phyloP scores from a whole-genome alignment of 2,797 vertebrate species.

The Chaetodon trifasciatus region DNA sequence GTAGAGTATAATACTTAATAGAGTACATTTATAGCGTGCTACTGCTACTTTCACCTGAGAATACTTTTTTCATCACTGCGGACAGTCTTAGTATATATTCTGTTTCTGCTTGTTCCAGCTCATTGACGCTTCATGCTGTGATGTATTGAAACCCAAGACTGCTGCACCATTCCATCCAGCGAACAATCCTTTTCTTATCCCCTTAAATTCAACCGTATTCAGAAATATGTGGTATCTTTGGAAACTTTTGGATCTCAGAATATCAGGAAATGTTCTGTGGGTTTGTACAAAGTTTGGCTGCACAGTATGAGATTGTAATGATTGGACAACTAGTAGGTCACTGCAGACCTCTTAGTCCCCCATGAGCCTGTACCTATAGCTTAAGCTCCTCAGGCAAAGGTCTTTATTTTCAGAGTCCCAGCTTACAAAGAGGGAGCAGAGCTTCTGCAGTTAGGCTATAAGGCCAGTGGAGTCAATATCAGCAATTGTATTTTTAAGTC shows the following conservation, averaged over 20 bases:
- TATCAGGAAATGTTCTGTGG: neutral
- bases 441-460: no score
- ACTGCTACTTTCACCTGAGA: neutral
- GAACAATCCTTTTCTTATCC: neutral
- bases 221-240: neutral
- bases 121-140: neutral
- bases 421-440: neutral
- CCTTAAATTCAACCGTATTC: neutral
- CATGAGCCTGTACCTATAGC: neutral
- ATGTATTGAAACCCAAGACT: neutral
- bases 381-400: neutral
- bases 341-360: neutral
- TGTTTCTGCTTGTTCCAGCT: neutral
- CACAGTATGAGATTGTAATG: no score
- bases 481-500: neutral
- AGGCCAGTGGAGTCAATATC: no score
- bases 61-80: neutral
- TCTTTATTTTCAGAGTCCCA: neutral
- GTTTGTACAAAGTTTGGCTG: neutral
- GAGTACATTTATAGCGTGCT: neutral
- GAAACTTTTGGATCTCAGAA: neutral
- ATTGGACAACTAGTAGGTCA: neutral
- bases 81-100: neutral
- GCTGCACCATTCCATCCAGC: neutral
- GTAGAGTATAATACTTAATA: neutral